Percentiles rank a stretch among this genome's conserved stretches.
These are phyloP conservation scores for Drosophila pectinifera DNA, from an alignment of 1,140 invertebrate genomes.

Conservation along the genomic window DNA sequence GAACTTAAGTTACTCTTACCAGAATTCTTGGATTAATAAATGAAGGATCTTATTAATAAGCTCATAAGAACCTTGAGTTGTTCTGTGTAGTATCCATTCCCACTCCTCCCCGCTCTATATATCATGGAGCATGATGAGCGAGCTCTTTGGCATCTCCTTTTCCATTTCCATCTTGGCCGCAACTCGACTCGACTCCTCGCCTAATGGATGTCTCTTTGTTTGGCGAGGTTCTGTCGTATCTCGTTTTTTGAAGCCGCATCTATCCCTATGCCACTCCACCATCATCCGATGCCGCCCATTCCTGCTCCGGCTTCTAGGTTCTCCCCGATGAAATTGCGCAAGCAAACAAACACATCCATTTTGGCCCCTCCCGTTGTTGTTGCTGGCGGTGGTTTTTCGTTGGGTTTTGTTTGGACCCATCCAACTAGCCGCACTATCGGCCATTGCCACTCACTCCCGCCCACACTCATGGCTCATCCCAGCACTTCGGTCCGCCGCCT, in stretches of 20 bases:
- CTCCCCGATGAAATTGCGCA: constrained; percentile 59
- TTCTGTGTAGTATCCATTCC: not conserved
- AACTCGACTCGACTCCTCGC: constrained; percentile 35
- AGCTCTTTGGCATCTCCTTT: constrained; percentile 39
- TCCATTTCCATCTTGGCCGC: constrained; percentile 53
- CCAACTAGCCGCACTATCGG: constrained; percentile 62
- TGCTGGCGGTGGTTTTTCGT: constrained; percentile 30
- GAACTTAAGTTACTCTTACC: not conserved
- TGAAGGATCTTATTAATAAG: not conserved
- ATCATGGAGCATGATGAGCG: constrained; percentile 34
- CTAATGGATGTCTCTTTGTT: constrained; percentile 71
- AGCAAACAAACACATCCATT: constrained; percentile 72
- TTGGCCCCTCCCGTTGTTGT: constrained; percentile 12
- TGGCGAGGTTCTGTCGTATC: constrained; percentile 66
- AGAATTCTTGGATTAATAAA: not conserved
- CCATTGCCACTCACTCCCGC: constrained; percentile 50
- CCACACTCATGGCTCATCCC: constrained; percentile 22
- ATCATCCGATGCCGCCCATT: constrained; percentile 29
- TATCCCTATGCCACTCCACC: constrained; percentile 34
- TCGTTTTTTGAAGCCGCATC: constrained; percentile 74
- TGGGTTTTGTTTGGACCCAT: constrained; percentile 36
- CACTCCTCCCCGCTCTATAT: not conserved
- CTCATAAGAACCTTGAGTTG: not conserved
- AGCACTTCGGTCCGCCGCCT: constrained; percentile 1
- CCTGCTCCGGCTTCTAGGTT: not conserved